These are phyloP conservation scores for Globicephala melas DNA, from an alignment of 2,113 vertebrate species.

Conservation along the genomic window DNA sequence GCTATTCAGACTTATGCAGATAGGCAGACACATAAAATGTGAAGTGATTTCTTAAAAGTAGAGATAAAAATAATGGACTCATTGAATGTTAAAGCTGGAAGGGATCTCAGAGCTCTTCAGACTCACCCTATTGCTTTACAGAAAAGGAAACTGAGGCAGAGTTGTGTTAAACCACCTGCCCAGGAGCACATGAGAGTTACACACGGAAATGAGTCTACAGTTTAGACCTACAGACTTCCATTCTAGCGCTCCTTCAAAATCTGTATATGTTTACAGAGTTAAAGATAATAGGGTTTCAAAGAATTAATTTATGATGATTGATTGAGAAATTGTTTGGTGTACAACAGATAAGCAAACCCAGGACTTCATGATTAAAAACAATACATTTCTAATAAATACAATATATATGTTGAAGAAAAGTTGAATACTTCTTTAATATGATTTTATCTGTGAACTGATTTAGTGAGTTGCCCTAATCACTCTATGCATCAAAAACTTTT, in stretches of 20 bases:
- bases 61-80: background rate
- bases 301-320: background rate
- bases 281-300: background rate
- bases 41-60: background rate
- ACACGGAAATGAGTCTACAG: background rate
- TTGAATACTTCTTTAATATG: background rate
- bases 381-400: background rate
- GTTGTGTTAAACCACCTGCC: background rate
- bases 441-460: background rate
- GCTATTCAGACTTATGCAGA: background rate
- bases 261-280: background rate
- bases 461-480: background rate
- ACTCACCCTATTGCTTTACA: background rate
- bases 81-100: background rate
- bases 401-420: background rate
- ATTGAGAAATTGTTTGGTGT: background rate
- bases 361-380: background rate
- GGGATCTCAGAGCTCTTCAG: background rate
- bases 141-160: background rate
- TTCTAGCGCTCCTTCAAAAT: background rate
- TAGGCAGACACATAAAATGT: background rate
- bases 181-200: background rate
- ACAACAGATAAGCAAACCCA: background rate
- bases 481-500: background rate
- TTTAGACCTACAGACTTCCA: background rate